phyloP scores from a whole-genome alignment of 92 coral and sea anemone species.

The Heliopora coerulea region DNA sequence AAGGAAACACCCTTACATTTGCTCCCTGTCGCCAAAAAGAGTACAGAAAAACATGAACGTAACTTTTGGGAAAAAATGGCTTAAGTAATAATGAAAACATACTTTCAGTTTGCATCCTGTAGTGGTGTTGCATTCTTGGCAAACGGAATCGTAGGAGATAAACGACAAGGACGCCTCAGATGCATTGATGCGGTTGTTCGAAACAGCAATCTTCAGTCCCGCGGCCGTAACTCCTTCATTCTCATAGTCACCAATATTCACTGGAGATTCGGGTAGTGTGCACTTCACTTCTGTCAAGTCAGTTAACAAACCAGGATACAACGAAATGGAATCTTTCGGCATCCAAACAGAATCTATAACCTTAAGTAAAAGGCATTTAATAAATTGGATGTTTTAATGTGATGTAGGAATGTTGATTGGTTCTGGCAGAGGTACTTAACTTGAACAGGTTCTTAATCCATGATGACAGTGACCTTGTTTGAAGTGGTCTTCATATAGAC shows the following conservation, averaged over 20 bases:
- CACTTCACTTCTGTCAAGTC: slow-evolving; percentile 58
- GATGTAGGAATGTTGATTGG: no score
- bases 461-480: no score
- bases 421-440: no score
- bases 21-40: no score
- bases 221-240: slow-evolving; percentile 52
- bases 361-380: slow-evolving; percentile 24
- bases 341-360: slow-evolving; percentile 48
- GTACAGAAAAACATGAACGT: not conserved
- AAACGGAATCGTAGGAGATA: slow-evolving; percentile 58
- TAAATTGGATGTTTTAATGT: no score
- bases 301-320: slow-evolving; percentile 42
- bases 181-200: slow-evolving; percentile 51
- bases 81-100: not conserved
- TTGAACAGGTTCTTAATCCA: no score
- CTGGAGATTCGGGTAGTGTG: slow-evolving; percentile 55
- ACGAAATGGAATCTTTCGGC: slow-evolving; percentile 35
- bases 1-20: no score
- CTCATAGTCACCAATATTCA: slow-evolving; percentile 44
- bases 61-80: not conserved
- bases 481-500: no score
- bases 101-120: slow-evolving; percentile 52
- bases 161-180: slow-evolving; percentile 48
- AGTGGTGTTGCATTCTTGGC: slow-evolving; percentile 54
- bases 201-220: slow-evolving; percentile 50